Conservation (phyloP, 1,140 invertebrate genomes). For the Drosophila azteca region DNA sequence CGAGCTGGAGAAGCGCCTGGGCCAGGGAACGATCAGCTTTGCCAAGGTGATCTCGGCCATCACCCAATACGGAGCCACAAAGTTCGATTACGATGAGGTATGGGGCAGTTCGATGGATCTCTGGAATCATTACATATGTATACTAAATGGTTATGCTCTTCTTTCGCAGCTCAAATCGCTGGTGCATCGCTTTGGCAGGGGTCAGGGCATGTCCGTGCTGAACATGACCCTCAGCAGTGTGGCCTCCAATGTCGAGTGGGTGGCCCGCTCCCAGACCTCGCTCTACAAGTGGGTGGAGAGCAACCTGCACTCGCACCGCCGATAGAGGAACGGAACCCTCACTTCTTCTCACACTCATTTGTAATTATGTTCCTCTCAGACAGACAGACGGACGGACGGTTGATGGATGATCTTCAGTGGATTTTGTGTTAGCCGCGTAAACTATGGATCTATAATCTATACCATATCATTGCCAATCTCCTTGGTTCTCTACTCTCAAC, state of each 20-base stretch:
- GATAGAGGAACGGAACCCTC: conserved; percentile 44
- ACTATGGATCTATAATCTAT: conserved; percentile 59
- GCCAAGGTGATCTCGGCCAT: conserved; percentile 88
- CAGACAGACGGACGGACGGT: background rate
- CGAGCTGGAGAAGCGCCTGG: conserved; percentile 87
- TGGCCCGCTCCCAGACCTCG: conserved; percentile 78
- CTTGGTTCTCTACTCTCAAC: conserved; percentile 50
- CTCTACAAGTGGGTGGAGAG: conserved; percentile 83
- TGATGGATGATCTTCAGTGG: conserved; percentile 30
- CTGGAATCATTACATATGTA: conserved; percentile 3
- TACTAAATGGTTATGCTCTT: background rate
- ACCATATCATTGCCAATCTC: conserved; percentile 80
- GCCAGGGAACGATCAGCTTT: conserved; percentile 88
- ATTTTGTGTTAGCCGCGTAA: conserved; percentile 45
- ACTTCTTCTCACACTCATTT: conserved; percentile 58
- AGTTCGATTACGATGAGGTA: conserved; percentile 90
- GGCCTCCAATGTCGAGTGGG: conserved; percentile 83
- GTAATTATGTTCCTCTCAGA: conserved; percentile 77
- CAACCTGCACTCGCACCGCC: conserved; percentile 77
- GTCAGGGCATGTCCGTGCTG: conserved; percentile 79
- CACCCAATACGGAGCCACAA: conserved; percentile 88
- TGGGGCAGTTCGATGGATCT: background rate
- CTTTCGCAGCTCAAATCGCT: conserved; percentile 72
- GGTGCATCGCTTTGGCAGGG: conserved; percentile 82
- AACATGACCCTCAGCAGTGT: conserved; percentile 83